Evolutionary conservation across 30 jellyfish, hydroid and myxozoan species (phyloP).

Genomic region (Cassiopea xamachana): DNA sequence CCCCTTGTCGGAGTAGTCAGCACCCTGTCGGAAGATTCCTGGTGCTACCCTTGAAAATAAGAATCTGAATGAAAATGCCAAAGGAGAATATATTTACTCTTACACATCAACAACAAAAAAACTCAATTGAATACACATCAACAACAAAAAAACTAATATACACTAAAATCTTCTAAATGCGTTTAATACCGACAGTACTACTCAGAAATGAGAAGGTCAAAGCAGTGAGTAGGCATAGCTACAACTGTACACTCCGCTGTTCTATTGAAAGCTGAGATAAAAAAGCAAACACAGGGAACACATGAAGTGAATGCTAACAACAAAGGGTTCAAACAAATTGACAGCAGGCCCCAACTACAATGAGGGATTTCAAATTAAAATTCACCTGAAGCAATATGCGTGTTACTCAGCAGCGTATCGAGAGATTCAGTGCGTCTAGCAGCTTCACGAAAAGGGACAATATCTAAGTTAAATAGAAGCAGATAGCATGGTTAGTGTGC

Average conservation of each 20-base stretch:
- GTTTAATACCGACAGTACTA: no score
- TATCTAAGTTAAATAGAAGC: slow-evolving; percentile 21
- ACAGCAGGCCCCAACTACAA: background rate
- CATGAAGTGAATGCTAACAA: background rate
- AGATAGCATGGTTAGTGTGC: background rate
- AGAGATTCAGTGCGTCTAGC: slow-evolving; percentile 81
- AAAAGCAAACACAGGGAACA: background rate
- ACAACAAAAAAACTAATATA: no score
- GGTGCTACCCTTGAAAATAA: no score
- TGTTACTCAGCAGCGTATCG: slow-evolving; percentile 66
- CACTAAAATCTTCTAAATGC: no score
- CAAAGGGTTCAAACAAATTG: background rate
- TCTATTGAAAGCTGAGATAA: background rate
- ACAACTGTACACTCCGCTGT: background rate
- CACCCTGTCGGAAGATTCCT: no score
- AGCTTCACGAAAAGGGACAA: slow-evolving; percentile 72
- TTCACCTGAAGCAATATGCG: slow-evolving; percentile 29
- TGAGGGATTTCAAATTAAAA: background rate
- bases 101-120: no score
- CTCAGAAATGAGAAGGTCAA: no score
- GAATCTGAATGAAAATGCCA: no score
- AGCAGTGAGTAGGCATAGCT: no score
- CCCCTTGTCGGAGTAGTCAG: no score
- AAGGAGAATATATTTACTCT: no score
- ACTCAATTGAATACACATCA: no score